Conservation (phyloP, 2,797 vertebrate genomes). For the Tamandua tetradactyla region DNA sequence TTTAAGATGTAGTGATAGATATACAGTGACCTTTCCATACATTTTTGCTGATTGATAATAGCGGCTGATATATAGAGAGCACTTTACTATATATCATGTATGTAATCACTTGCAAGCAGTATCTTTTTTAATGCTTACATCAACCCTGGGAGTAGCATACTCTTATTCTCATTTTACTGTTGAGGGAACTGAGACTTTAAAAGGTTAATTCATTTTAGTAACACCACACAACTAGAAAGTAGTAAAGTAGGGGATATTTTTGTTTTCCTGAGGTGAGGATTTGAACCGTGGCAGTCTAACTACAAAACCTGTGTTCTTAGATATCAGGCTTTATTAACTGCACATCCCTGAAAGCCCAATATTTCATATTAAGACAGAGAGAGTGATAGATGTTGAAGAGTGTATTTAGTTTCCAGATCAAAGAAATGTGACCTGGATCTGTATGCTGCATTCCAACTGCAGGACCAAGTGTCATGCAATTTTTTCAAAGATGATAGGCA, state of each 20-base stretch:
- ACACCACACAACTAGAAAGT: conserved; percentile 37
- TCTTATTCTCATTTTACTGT: conserved; percentile 44
- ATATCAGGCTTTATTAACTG: not conserved
- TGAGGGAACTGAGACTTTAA: conserved; percentile 27
- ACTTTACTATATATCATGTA: not conserved
- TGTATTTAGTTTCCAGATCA: not conserved
- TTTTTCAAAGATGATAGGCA: not conserved
- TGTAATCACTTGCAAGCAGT: not conserved
- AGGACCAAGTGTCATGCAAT: not conserved
- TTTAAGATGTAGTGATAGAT: not conserved
- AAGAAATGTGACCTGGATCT: not conserved
- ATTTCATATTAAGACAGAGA: not conserved
- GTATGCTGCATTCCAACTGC: not conserved
- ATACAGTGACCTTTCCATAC: not conserved
- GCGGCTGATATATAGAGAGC: conserved; percentile 2
- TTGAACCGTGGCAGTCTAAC: not conserved
- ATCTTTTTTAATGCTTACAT: not conserved
- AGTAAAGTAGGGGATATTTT: not conserved
- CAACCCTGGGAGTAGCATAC: too few relatives aligned
- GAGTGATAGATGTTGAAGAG: not conserved
- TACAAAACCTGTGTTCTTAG: not conserved
- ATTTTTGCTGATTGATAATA: not conserved
- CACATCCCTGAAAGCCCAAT: not conserved
- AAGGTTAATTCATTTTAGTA: conserved; percentile 16
- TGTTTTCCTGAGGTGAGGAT: not conserved